phyloP scores from a whole-genome alignment of 2,797 vertebrate genomes.

The Hydrocynus forskahlii region DNA sequence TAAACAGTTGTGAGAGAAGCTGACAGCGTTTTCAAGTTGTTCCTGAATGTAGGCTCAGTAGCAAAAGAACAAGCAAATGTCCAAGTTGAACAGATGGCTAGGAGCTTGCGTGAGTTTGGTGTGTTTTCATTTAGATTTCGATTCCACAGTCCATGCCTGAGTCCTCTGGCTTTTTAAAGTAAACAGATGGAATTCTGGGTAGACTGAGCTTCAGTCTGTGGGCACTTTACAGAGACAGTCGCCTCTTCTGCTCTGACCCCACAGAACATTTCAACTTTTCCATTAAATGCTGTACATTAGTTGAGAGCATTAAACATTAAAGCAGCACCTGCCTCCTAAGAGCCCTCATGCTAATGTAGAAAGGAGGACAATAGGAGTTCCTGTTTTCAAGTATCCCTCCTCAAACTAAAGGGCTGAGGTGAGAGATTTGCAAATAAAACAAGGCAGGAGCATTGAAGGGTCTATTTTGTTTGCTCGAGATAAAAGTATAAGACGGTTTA shows the following conservation, averaged over 20 bases:
- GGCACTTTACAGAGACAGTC: not conserved
- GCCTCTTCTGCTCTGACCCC: not conserved
- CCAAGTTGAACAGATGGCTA: not conserved
- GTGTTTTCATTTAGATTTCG: not conserved
- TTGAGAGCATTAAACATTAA: constrained; percentile 22
- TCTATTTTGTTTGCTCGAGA: not conserved
- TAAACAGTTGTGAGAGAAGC: not conserved
- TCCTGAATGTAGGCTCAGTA: not conserved
- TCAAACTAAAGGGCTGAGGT: not conserved
- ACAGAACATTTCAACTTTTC: not conserved
- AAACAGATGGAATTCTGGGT: not conserved
- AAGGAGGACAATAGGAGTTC: not conserved
- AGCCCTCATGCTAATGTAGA: not conserved
- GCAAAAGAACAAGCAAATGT: not conserved
- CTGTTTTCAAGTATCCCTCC: not conserved
- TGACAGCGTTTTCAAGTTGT: not conserved
- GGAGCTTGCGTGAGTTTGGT: not conserved
- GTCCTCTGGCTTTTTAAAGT: not conserved
- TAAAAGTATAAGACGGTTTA: too few relatives aligned
- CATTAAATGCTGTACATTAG: not conserved
- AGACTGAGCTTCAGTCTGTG: not conserved
- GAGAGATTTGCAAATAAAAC: not conserved
- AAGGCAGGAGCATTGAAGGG: not conserved
- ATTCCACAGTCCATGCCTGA: not conserved
- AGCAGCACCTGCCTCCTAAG: constrained; percentile 6